Base-by-base conservation (phyloP, 2,113 vertebrate species). In the Centrocercus urophasianus region DNA sequence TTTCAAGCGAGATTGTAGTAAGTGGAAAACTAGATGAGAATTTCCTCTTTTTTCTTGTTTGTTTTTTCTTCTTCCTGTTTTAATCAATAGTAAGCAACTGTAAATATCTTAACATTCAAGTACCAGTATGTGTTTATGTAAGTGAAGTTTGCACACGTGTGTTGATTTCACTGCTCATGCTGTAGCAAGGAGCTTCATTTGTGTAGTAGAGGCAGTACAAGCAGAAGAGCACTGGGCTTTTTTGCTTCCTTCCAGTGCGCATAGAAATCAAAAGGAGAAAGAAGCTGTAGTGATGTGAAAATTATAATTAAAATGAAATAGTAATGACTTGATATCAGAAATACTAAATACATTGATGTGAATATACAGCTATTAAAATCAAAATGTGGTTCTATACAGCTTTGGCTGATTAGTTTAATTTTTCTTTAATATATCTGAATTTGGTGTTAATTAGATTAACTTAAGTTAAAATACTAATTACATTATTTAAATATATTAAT, bases 21-120 rank as follows among this genome's bases (percentile, higher is more conserved):
- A 86, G 30, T 24, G 47, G n/a, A 74, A 60, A 83, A 30, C 38
- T 64, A 43, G 73, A 79, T 43, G 65, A 21, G 17, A 56, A 43
- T 69, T 47, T 0, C 17, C 42, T 77, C 47, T 2, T 0, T 34
- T 59, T 45, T 6, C n/a, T 18, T 5, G 2, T 0, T 45, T 7
- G 4, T 6, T 57, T n/a, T 5, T 2, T 0, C 28, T 59, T 45
- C 6, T 13, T 30, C 47, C 28, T 32, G 27, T 57, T 38, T 40
- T 27, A 36, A 34, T 82, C 18, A 52, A 0, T 19, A 72, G 24
- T 27, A 77, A 85, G 14, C 11, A 81, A 36, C 21, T 61, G 32
- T 43, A 64, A 75, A 25, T 5, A 21, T 12, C 10, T 42, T 60
- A 52, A 61, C 50, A 69, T 72, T 3, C 27, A 84, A 47, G 34